Evolutionary conservation across 2,888 invertebrate species (phyloP), one percentile per base, ranked within the genome.

Genomic region (Danaus chrysippus): DNA sequence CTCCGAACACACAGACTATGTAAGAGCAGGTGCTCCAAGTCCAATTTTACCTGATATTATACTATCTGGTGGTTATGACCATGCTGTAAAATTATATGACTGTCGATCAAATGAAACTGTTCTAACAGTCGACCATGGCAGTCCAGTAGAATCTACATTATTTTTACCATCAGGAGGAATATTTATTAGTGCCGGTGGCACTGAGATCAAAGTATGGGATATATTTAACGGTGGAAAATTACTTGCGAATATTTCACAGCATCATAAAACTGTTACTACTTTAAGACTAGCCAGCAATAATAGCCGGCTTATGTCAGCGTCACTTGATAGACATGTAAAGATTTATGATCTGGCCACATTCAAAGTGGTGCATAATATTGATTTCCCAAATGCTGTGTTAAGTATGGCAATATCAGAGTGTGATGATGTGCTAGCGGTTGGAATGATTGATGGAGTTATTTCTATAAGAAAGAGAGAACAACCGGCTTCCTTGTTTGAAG

Each of bases 261-360:
- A 99, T 85, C 98, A 98, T 83, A 99, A 99, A 91, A 97, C 98
- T 0, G 94, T 99, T 0, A 99, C 98, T 0, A 95, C 96, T 69
- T 82, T 99, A 56, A 92, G 94, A 69, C 92, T 98, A 66, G 96
- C 96, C 23, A 95, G 95, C 53, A 94, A 96, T 76, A 95, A 96
- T 23, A 95, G 94, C 68, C 93, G 97, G 74, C 91, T 99, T 17
- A 83, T 99, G 72, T 98, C 98, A 0, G 97, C 96, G 0, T 97
- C 98, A 3, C 91, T 99, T 61, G 99, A 99, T 83, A 94, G 97
- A 68, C 97, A 98, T 87, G 95, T 98, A 0, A 98, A 98, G 87
- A 93, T 99, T 69, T 98, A 97, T 83, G 98, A 98, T 79, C 92
- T 96, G 42, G 93, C 94, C 42, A 95, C 95, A 1, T 98, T 96